Evolutionary conservation across 2,113 vertebrate genomes (phyloP).

Genomic region (Corapipo altera): DNA sequence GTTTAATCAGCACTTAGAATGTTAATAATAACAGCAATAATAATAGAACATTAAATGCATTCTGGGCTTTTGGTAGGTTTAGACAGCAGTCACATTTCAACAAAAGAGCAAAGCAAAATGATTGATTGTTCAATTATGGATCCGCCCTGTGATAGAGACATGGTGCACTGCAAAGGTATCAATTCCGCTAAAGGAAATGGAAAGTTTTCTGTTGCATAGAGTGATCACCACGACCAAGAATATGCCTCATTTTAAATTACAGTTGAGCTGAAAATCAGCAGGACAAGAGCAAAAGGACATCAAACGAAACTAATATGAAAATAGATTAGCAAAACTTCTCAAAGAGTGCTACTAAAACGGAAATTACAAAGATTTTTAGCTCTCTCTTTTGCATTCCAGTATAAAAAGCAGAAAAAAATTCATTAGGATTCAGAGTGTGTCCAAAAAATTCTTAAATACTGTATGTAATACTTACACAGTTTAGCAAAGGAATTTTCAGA

Average conservation of each 20-base stretch:
- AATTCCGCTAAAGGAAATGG: not conserved
- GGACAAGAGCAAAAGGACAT: not conserved
- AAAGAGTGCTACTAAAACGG: not conserved
- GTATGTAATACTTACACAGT: accelerated
- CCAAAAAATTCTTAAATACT: not conserved
- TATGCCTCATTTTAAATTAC: not conserved
- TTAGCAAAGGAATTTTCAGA: not conserved
- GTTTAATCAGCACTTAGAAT: constrained; percentile 67
- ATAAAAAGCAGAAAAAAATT: not conserved
- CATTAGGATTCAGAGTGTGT: not conserved
- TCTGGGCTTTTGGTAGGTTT: constrained; percentile 53
- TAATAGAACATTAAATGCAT: constrained; percentile 57
- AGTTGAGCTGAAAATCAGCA: not conserved
- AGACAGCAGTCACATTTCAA: constrained; percentile 23
- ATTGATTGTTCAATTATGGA: not conserved
- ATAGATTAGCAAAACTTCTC: not conserved
- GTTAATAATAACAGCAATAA: constrained; percentile 70
- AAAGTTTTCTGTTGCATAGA: not conserved
- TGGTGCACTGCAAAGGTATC: not conserved
- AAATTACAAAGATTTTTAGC: not conserved
- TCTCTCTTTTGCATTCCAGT: not conserved
- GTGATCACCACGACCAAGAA: not conserved
- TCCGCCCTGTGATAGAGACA: not conserved
- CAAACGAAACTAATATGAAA: not conserved
- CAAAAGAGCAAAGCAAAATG: constrained; percentile 28